Percentiles rank a stretch among this genome's conserved stretches.
phyloP scores from a whole-genome alignment of 1,140 invertebrate species.

The Diorhabda carinulata region DNA sequence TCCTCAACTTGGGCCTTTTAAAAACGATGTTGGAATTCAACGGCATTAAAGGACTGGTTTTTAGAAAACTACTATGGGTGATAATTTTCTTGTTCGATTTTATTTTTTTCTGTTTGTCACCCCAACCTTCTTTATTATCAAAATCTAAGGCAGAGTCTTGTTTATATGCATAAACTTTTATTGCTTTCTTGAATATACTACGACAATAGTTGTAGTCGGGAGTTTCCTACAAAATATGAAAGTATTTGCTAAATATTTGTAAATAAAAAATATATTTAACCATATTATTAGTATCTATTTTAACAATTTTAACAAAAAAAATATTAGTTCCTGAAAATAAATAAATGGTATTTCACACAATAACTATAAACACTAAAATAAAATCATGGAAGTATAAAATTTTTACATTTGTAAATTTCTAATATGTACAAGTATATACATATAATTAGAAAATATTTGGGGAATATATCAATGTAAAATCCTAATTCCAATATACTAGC shows the following conservation, averaged over 20 bases:
- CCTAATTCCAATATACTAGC: too few relatives aligned
- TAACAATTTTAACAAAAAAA: too few relatives aligned
- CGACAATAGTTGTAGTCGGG: slow-evolving; percentile 62
- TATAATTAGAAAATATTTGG: too few relatives aligned
- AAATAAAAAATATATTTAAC: not conserved
- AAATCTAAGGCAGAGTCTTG: slow-evolving; percentile 52
- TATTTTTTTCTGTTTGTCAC: slow-evolving; percentile 47
- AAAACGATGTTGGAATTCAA: slow-evolving; percentile 30
- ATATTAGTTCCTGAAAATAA: too few relatives aligned
- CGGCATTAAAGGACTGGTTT: slow-evolving; percentile 22
- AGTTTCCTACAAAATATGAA: slow-evolving; percentile 47
- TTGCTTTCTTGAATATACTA: slow-evolving; percentile 55
- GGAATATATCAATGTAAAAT: too few relatives aligned
- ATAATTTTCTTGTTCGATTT: slow-evolving; percentile 38
- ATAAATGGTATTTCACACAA: too few relatives aligned
- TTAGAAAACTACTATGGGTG: slow-evolving; percentile 40
- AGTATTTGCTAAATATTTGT: not conserved
- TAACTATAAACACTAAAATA: too few relatives aligned
- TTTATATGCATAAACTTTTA: slow-evolving; percentile 53
- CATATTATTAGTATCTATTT: not conserved
- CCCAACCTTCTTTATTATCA: slow-evolving; percentile 51
- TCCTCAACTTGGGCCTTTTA: slow-evolving; percentile 30
- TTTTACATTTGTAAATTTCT: too few relatives aligned
- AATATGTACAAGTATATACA: too few relatives aligned
- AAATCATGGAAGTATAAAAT: too few relatives aligned